Evolutionary conservation across 2,888 invertebrate species (phyloP).

Genomic region (Caenorhabditis sp.): DNA sequence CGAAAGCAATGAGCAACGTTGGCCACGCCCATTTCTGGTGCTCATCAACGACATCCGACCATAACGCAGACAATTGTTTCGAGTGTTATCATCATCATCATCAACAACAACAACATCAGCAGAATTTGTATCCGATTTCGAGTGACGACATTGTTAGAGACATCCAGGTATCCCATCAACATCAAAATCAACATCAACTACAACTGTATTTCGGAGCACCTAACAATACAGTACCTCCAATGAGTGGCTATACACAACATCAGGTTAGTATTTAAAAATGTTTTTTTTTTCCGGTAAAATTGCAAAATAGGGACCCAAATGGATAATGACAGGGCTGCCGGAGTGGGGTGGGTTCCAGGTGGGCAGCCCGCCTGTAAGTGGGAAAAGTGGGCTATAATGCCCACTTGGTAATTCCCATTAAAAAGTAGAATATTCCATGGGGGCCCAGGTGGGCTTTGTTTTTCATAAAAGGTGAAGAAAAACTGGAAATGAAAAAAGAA

Average conservation of each 20-base stretch:
- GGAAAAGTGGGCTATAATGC: too few species aligned
- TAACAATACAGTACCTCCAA: not conserved
- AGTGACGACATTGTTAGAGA: not conserved
- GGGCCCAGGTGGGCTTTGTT: too few species aligned
- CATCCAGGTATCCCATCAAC: not conserved
- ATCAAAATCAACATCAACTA: not conserved
- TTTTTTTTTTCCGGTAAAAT: too few species aligned
- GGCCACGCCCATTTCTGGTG: slow-evolving; percentile 1
- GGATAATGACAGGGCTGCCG: too few species aligned
- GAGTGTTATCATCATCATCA: slow-evolving; percentile 1
- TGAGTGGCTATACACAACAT: not conserved
- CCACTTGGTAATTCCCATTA: too few species aligned
- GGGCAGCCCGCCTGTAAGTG: too few species aligned
- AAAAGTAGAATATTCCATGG: too few species aligned
- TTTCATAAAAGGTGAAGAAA: too few species aligned
- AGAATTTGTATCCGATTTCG: not conserved
- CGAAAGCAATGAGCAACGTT: not conserved
- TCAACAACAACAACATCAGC: not conserved
- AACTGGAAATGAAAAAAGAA: too few species aligned
- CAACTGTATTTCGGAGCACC: not conserved
- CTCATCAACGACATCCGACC: not conserved
- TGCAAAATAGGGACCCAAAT: too few species aligned
- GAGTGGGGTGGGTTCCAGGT: too few species aligned
- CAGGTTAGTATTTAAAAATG: not conserved
- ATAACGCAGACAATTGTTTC: not conserved